Conservation (phyloP, 1,140 invertebrate species). For the Nasonia giraulti region DNA sequence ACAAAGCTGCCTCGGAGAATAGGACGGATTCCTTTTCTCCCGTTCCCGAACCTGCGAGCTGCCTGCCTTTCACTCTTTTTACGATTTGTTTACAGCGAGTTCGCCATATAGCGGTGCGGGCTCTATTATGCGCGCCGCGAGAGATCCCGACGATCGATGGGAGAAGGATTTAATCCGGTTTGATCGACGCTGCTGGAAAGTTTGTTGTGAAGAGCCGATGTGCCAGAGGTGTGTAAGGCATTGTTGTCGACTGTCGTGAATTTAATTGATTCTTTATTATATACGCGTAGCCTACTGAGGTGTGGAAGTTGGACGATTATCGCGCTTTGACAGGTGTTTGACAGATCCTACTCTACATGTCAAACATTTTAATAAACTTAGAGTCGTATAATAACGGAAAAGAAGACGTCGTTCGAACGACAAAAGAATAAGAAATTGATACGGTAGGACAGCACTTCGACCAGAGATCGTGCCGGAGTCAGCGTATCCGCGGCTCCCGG, state of each 20-base stretch:
- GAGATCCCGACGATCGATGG: slow-evolving; percentile 23
- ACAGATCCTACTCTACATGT: background rate
- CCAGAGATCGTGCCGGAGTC: slow-evolving; percentile 61
- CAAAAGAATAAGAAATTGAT: background rate
- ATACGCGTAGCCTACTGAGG: background rate
- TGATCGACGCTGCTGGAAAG: slow-evolving; percentile 35
- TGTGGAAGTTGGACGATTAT: background rate
- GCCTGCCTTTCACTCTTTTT: slow-evolving; percentile 46
- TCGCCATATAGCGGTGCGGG: slow-evolving; percentile 7
- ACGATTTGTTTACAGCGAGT: slow-evolving; percentile 51
- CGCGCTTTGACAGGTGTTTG: background rate
- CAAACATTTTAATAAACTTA: too few species aligned
- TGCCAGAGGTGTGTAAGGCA: background rate
- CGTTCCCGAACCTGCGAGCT: background rate
- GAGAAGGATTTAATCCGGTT: slow-evolving; percentile 47
- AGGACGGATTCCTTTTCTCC: slow-evolving; percentile 11
- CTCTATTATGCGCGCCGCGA: slow-evolving; percentile 30
- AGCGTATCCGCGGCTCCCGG: slow-evolving; percentile 62
- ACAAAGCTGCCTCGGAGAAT: slow-evolving; percentile 31
- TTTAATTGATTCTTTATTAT: slow-evolving; percentile 16
- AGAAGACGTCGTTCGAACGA: background rate
- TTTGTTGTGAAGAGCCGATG: too few species aligned
- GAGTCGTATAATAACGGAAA: background rate
- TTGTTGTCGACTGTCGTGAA: background rate
- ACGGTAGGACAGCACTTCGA: slow-evolving; percentile 33